phyloP scores from a whole-genome alignment of 2,888 invertebrate species.

The Sisyra nigra region DNA sequence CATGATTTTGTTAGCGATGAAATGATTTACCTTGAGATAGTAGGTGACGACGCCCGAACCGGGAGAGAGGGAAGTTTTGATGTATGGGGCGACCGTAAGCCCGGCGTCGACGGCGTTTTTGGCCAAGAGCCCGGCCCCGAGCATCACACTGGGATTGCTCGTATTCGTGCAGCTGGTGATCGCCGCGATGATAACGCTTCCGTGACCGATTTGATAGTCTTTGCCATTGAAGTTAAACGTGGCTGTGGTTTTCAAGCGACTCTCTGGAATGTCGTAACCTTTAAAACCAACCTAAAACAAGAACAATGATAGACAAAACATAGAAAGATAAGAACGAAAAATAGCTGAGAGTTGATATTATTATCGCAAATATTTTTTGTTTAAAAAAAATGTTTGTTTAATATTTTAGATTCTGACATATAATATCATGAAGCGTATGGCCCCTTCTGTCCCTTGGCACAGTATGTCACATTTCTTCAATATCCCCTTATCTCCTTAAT shows the following conservation, averaged over 20 bases:
- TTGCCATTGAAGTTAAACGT: conserved; percentile 69
- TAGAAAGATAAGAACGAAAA: too few relatives aligned
- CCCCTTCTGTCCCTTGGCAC: too few relatives aligned
- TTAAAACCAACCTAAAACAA: conserved; percentile 67
- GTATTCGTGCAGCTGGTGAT: conserved; percentile 98
- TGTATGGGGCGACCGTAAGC: conserved; percentile 74
- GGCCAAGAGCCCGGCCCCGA: conserved; percentile 85
- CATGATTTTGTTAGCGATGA: neutral
- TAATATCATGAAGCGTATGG: too few relatives aligned
- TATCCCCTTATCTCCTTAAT: too few relatives aligned
- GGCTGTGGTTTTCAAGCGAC: conserved; percentile 43
- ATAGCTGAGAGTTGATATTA: too few relatives aligned
- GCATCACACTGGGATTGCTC: conserved; percentile 95
- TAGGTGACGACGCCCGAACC: conserved; percentile 92
- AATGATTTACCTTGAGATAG: conserved; percentile 42
- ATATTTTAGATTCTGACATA: too few relatives aligned
- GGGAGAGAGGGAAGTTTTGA: conserved; percentile 94
- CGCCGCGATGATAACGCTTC: conserved; percentile 92
- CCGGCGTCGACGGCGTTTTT: conserved; percentile 90
- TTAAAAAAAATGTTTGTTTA: too few relatives aligned
- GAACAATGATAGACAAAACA: too few relatives aligned
- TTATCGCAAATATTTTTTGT: too few relatives aligned
- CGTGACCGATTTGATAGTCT: conserved; percentile 67
- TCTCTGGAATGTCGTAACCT: conserved; percentile 64
- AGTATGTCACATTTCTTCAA: too few relatives aligned